Conservation (phyloP, 2,797 vertebrate genomes). For the Sebastes steindachneri region DNA sequence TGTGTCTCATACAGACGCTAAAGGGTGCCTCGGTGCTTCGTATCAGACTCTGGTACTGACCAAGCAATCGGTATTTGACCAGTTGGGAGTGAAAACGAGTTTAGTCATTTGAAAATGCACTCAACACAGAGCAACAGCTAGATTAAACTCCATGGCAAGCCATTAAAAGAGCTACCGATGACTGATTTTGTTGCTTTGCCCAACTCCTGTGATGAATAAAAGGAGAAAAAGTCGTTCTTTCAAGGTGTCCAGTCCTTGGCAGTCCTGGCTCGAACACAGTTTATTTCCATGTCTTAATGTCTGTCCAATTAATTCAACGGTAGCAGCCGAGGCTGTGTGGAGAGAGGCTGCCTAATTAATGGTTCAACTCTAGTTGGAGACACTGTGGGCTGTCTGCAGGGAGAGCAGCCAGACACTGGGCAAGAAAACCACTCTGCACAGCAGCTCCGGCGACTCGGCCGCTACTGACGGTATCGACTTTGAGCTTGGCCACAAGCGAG, state of each 20-base stretch:
- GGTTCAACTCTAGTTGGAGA: constrained; percentile 17
- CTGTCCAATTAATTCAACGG: constrained; percentile 49
- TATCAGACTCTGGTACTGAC: background rate
- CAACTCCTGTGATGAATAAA: constrained; percentile 20
- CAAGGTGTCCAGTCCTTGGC: constrained; percentile 12
- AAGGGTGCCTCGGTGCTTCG: no score
- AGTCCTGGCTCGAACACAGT: constrained; percentile 6
- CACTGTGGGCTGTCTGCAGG: constrained; percentile 8
- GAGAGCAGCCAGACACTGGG: constrained; percentile 34
- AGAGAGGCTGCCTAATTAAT: constrained; percentile 40
- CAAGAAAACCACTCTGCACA: background rate
- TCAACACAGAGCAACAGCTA: constrained; percentile 8
- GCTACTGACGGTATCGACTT: constrained; percentile 17
- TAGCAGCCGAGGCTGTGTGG: constrained; percentile 32
- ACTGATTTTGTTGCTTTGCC: background rate
- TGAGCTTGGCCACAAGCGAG: constrained; percentile 19
- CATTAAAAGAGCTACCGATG: constrained; percentile 50
- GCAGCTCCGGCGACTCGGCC: constrained; percentile 2
- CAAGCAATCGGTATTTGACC: accelerated
- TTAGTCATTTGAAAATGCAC: background rate
- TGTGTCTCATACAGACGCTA: no score
- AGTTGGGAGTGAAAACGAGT: background rate
- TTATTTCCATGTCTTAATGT: constrained; percentile 48
- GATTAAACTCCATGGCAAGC: constrained; percentile 42
- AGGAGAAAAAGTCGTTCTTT: background rate